Evolutionary conservation across 2,113 vertebrate genomes (phyloP).

Genomic region (Smithornis capensis): DNA sequence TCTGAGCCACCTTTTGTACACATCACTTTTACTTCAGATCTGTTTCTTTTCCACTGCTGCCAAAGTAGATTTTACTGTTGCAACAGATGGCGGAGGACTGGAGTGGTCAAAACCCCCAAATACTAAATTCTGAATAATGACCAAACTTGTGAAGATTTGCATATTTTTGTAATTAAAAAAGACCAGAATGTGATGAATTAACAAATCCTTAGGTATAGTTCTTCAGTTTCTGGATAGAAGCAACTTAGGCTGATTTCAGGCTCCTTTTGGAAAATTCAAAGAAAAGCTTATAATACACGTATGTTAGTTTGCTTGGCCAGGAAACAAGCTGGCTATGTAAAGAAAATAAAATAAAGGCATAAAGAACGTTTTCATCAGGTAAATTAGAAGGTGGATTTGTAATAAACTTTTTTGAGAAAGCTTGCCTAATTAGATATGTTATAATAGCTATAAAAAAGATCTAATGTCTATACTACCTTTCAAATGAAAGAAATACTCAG

Average conservation of each 20-base stretch:
- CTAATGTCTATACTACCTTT: background rate
- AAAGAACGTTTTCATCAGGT: background rate
- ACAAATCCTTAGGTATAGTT: background rate
- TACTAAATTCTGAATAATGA: background rate
- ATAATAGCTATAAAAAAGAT: background rate
- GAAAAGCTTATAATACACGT: background rate
- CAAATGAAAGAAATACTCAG: background rate
- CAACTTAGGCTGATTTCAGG: background rate
- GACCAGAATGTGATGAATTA: background rate
- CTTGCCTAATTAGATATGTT: background rate
- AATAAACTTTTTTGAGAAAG: background rate
- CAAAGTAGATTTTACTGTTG: background rate
- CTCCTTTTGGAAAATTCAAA: conserved; percentile 8
- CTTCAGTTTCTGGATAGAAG: background rate
- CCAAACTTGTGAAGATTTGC: background rate
- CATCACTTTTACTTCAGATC: background rate
- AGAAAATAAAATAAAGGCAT: conserved; percentile 34
- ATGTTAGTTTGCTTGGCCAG: background rate
- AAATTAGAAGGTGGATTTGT: background rate
- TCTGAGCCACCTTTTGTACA: background rate
- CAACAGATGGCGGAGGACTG: background rate
- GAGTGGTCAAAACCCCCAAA: background rate
- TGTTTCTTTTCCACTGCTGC: background rate
- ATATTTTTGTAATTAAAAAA: background rate
- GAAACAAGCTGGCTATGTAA: conserved; percentile 1